These are phyloP conservation scores for Zaprionus ornatus DNA, from an alignment of 1,140 invertebrate species.

Conservation along the genomic window DNA sequence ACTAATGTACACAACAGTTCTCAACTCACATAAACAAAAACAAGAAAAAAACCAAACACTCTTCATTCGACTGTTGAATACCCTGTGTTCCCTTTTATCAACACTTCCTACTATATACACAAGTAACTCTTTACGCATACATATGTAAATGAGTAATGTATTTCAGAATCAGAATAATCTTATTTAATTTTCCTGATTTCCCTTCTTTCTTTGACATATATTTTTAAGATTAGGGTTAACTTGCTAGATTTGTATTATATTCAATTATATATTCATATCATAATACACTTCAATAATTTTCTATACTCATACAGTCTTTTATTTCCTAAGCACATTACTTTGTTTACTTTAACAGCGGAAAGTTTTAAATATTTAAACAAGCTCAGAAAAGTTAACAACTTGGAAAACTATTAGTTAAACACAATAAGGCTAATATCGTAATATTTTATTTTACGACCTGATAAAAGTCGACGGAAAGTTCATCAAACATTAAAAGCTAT, in stretches of 20 bases:
- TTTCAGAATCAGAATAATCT: no score
- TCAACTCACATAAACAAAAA: background rate
- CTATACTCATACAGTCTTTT: background rate
- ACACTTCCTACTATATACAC: no score
- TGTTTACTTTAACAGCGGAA: slow-evolving; percentile 9
- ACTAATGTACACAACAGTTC: background rate
- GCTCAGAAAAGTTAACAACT: background rate
- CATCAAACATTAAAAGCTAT: background rate
- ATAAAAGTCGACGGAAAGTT: background rate
- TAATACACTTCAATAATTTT: no score
- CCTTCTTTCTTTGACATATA: no score
- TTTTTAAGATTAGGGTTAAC: no score
- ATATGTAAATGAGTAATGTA: no score
- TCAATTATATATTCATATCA: no score
- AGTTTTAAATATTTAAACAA: slow-evolving; percentile 4
- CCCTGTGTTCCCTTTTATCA: background rate
- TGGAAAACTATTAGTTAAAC: background rate
- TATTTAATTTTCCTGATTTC: no score
- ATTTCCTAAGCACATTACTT: background rate
- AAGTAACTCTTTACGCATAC: no score
- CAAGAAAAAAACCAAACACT: background rate
- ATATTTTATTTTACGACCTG: background rate
- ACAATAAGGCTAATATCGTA: no score
- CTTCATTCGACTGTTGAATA: background rate
- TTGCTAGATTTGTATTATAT: no score